A percentile compares a stretch with the other conserved stretches of the same genome.
These are phyloP conservation scores for Timema cristinae DNA, from an alignment of 2,888 invertebrate species.

Conservation along the genomic window DNA sequence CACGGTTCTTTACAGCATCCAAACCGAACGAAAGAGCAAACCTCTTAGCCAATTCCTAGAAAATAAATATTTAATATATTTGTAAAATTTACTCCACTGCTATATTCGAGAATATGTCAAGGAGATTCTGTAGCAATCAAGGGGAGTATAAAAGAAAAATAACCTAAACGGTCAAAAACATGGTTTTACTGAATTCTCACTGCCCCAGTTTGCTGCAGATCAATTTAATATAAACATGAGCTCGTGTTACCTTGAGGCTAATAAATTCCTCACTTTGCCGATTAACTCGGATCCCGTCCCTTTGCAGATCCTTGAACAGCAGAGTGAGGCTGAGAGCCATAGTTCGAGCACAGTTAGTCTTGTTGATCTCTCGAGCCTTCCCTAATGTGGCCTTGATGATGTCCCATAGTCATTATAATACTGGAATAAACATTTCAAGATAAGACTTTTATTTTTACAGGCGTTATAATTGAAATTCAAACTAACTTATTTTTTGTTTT, in stretches of 20 bases:
- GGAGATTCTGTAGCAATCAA: no score
- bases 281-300: constrained; percentile 48
- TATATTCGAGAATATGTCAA: no score
- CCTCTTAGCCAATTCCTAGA: constrained; percentile 87
- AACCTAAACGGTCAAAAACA: no score
- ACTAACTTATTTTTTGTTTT: no score
- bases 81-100: no score
- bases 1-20: constrained; percentile 94
- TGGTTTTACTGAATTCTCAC: no score
- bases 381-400: constrained; percentile 95
- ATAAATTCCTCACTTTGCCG: constrained; percentile 78
- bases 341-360: constrained; percentile 91
- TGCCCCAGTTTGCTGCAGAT: no score
- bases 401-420: constrained; percentile 99
- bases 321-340: constrained; percentile 89
- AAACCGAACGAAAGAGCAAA: constrained; percentile 96
- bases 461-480: no score
- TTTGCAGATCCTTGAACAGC: constrained; percentile 72
- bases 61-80: constrained; percentile 9
- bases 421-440: constrained; percentile 45
- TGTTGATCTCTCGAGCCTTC: constrained; percentile 96
- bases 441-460: no score
- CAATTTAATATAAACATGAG: neutral
- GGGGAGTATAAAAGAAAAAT: no score
- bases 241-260: constrained; percentile 69